These are phyloP conservation scores for Nothocercus julius DNA, from an alignment of 2,113 vertebrate species.

Conservation along the genomic window DNA sequence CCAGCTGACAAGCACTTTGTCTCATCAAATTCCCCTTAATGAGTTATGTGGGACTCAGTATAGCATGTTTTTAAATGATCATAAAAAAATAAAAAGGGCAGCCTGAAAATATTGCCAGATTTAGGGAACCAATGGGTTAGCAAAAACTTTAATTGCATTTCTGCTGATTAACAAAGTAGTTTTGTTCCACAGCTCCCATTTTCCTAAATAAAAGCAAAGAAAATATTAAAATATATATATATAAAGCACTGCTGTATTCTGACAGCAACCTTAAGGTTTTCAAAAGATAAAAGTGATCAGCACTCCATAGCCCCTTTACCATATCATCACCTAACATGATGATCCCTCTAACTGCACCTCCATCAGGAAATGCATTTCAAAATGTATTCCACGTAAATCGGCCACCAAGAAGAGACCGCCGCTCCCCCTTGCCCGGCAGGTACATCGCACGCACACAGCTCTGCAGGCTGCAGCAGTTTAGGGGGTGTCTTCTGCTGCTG, in stretches of 20 bases:
- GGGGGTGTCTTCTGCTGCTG: not conserved
- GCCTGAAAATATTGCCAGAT: not conserved
- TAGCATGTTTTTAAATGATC: not conserved
- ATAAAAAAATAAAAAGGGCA: not conserved
- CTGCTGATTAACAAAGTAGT: not conserved
- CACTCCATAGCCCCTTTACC: not conserved
- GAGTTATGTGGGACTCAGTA: not conserved
- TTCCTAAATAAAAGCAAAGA: not conserved
- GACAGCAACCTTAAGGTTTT: not conserved
- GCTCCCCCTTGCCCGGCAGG: not conserved
- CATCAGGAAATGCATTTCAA: not conserved
- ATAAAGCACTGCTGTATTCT: not conserved
- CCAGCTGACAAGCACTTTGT: not conserved
- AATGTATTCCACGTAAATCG: not conserved
- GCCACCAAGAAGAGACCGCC: not conserved
- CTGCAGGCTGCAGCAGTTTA: not conserved
- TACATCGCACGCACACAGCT: not conserved
- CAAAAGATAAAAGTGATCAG: not conserved
- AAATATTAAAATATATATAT: too few relatives aligned
- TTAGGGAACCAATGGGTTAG: not conserved
- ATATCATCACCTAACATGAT: not conserved
- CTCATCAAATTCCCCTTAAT: not conserved
- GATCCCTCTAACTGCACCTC: not conserved
- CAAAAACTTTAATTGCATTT: not conserved
- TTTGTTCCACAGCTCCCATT: not conserved